Base-by-base conservation (phyloP, 2,113 vertebrate genomes). In the Callithrix jacchus region DNA sequence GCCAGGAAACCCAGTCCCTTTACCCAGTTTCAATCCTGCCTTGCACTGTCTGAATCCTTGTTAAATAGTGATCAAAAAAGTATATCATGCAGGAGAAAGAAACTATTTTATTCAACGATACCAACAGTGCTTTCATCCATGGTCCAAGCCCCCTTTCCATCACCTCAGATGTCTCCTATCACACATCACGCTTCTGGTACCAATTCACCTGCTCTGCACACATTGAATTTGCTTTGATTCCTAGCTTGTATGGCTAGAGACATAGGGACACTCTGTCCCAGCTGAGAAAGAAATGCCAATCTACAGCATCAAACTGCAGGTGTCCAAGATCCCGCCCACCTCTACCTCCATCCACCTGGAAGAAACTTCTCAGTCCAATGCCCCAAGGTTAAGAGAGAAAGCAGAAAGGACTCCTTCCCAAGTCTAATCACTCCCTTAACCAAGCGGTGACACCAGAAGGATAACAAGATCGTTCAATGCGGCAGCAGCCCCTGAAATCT, bases 61-160 rank as follows among this genome's bases (percentile, higher is more conserved):
- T 32, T 47, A 89, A 45, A 66, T 0, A 81, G 45, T 86, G 3
- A 35, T 49, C 13, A 73, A 52, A 12, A 2, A 66, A 73, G 16
- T 20, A 1, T 25, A 30, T 20, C 37, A 73, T 20, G 9, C 32
- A 5, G 7, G 25, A 71, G 37, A 89, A 91, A 40, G 54, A 35
- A 84, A 37, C 17, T 30, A 3, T 13, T 10, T 27, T 32, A 14
- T 64, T 40, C 21, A 77, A 12, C 30, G 37, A 56, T n/a, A 20
- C 47, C 18, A 17, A 11, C 0, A 5, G 1, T 11, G 4, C 16
- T 37, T 54, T 64, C 5, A 0, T 5, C 21, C 8, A 49, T 2
- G 21, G 20, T 17, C 42, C 27, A 27, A 14, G 23, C 1, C 14
- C 3, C 42, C 12, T 54, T 45, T 5, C 52, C 1, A 9, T 3